Percentiles rank a stretch among this genome's conserved stretches.
Evolutionary conservation across 2,797 vertebrate genomes (phyloP).

Genomic region (Iguana delicatissima): DNA sequence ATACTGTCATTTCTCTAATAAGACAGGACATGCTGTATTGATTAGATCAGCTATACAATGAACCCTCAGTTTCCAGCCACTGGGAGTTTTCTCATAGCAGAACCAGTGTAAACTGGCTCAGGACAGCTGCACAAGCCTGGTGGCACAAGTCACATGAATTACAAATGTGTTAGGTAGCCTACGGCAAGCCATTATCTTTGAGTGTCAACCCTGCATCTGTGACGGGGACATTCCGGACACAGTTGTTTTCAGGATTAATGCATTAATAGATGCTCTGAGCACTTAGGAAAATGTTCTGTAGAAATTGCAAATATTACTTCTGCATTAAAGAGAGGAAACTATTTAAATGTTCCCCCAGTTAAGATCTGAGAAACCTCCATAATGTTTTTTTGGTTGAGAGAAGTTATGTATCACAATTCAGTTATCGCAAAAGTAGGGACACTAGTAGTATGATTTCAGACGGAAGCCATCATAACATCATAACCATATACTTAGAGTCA

Average conservation of each 20-base stretch:
- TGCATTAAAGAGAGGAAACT: neutral
- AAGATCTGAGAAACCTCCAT: neutral
- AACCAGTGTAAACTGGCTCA: neutral
- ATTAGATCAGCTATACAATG: neutral
- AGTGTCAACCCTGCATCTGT: neutral
- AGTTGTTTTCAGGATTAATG: no score
- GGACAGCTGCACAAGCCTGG: neutral
- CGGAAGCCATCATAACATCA: neutral
- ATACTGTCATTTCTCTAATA: neutral
- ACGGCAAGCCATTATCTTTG: slow-evolving; percentile 4
- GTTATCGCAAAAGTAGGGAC: neutral
- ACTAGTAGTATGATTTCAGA: neutral
- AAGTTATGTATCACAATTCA: neutral
- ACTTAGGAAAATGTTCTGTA: neutral
- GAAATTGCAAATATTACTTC: slow-evolving; percentile 9
- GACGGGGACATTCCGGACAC: neutral
- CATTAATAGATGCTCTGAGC: neutral
- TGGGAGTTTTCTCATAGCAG: neutral
- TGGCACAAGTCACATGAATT: neutral
- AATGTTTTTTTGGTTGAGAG: neutral
- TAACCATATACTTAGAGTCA: neutral
- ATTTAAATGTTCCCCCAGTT: neutral
- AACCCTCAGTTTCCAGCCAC: neutral
- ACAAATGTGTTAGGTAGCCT: neutral
- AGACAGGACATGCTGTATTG: neutral